Percentiles rank a stretch among this genome's conserved stretches.
phyloP scores from a whole-genome alignment of 1,140 invertebrate species.

The Aphaenogaster floridana region DNA sequence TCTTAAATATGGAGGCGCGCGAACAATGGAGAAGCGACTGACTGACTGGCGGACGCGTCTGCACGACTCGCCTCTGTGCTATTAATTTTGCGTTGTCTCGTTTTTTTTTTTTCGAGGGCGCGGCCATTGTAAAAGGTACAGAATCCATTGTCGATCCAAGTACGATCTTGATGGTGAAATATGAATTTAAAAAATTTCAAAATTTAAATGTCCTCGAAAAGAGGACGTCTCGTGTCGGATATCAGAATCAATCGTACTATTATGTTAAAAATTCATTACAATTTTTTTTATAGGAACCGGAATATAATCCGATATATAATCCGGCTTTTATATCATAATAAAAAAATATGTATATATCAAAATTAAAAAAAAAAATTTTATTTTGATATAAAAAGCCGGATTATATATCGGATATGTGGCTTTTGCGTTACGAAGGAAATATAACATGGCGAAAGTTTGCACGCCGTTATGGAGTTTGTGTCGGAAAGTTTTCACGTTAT shows the following conservation, averaged over 20 bases:
- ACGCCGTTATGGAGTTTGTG: constrained; percentile 37
- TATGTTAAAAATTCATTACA: background rate
- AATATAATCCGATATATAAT: too few relatives aligned
- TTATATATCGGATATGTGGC: constrained; percentile 20
- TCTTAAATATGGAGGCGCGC: constrained; percentile 49
- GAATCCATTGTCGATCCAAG: constrained; percentile 7
- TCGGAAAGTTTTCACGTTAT: constrained; percentile 51
- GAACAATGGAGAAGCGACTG: constrained; percentile 54
- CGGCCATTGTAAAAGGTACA: background rate
- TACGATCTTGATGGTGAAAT: constrained; percentile 30
- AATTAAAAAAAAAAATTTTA: too few relatives aligned
- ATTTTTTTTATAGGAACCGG: background rate
- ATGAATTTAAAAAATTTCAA: background rate
- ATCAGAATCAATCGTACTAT: background rate
- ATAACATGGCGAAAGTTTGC: constrained; percentile 49
- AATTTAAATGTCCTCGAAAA: background rate
- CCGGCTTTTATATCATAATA: too few relatives aligned
- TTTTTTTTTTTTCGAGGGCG: constrained; percentile 3
- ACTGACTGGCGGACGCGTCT: constrained; percentile 40
- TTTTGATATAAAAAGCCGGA: constrained; percentile 5
- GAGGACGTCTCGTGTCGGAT: background rate
- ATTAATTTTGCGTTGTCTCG: constrained; percentile 38
- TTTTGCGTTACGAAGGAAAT: constrained; percentile 38
- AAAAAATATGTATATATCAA: background rate
- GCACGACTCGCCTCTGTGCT: constrained; percentile 14